phyloP scores from a whole-genome alignment of 2,888 invertebrate genomes.

The Drosophila algonquin region DNA sequence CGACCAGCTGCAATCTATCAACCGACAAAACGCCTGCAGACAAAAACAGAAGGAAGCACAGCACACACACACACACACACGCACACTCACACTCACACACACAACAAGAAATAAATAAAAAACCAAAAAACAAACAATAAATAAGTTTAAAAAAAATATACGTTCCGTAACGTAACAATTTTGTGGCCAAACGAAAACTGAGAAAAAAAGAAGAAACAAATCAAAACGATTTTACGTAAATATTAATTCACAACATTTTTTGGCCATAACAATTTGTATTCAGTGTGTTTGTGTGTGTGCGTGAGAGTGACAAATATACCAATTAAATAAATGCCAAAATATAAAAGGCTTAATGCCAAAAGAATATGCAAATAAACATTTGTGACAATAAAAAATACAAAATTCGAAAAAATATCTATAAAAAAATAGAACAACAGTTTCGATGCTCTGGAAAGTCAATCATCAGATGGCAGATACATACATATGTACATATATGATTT shows the following conservation, averaged over 20 bases:
- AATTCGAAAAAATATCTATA: constrained; percentile 13
- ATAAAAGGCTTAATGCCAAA: constrained; percentile 60
- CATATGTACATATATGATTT: too few species aligned
- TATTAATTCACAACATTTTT: constrained; percentile 45
- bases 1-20: constrained; percentile 75
- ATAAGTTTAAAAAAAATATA: constrained; percentile 14
- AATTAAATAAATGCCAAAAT: constrained; percentile 73
- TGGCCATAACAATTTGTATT: constrained; percentile 53
- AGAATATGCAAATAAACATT: constrained; percentile 46
- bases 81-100: constrained; percentile 12
- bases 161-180: constrained; percentile 16
- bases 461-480: neutral
- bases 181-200: constrained; percentile 36
- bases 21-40: constrained; percentile 73
- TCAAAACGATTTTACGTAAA: constrained; percentile 61
- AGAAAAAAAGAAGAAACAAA: constrained; percentile 29
- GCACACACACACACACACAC: constrained; percentile 6
- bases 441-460: neutral
- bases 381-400: constrained; percentile 23
- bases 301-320: constrained; percentile 63
- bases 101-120: constrained; percentile 35
- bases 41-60: constrained; percentile 52
- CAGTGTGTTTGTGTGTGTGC: constrained; percentile 21
- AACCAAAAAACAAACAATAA: constrained; percentile 21
- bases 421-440: constrained; percentile 1